Evolutionary conservation across 2,888 invertebrate species (phyloP), one percentile per base, ranked within the genome.

Genomic region (Cheilosia grossa): DNA sequence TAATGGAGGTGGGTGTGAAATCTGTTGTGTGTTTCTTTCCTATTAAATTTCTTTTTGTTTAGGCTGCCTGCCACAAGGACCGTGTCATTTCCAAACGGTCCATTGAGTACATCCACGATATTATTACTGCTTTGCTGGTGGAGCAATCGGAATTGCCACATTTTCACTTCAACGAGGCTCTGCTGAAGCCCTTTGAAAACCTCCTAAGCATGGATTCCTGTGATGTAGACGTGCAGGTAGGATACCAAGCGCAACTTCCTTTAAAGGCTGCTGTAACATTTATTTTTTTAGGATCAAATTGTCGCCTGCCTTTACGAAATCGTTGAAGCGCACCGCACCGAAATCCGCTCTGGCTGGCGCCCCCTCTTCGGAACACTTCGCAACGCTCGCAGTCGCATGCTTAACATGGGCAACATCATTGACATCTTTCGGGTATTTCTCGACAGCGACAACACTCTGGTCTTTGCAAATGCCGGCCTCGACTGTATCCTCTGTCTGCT

Each of bases 401-500:
- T 93, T 81, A 94, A 92, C 88, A 91, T 92, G 87, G 93, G 94
- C 58, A 96, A 95, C 88, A 94, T 97, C 78, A 92, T 97, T 69
- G 99, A 99, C 91, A 98, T 99, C 66, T 98, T 99, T 90, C 95
- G 97, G 90, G 97, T 98, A 27, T 99, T 98, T 91, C 94, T 99
- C 2, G 96, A 96, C 87, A 98, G 98, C 17, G 98, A 98, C 89
- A 98, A 98, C 89, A 96, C 98, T 17, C 92, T 97, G 67, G 98
- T 98, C 1, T 98, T 98, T 91, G 96, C 98, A 2, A 98, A 98
- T 91, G 98, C 98, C 17, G 98, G 98, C 4, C 93, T 98, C 7
- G 98, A 98, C 90, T 98, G 98, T 89, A 97, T 98, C 73, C 92
- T 98, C 4, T 98, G 98, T 91, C 93, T 98, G 10, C 92, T 98